Percentiles rank a stretch among this genome's conserved stretches.
Evolutionary conservation across 2,888 invertebrate genomes (phyloP).

Genomic region (Achlya flavicornis): DNA sequence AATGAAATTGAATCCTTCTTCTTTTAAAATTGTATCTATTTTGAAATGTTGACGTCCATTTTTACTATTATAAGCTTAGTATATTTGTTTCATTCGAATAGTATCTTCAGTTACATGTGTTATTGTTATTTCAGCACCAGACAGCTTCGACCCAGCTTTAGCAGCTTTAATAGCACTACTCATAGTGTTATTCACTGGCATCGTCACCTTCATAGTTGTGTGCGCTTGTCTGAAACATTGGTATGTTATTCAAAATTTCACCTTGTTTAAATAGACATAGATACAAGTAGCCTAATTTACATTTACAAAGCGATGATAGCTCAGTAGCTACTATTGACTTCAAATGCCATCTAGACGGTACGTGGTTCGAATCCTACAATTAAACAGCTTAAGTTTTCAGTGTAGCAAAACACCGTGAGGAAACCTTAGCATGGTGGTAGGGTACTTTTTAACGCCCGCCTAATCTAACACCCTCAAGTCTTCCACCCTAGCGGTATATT

Average conservation of each 20-base stretch:
- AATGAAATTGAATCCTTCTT: too few relatives aligned
- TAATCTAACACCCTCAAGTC: neutral
- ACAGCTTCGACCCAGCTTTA: conserved; percentile 93
- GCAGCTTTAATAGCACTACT: conserved; percentile 93
- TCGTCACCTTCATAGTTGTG: conserved; percentile 92
- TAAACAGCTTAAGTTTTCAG: too few relatives aligned
- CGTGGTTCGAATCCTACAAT: too few relatives aligned
- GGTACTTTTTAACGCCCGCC: too few relatives aligned
- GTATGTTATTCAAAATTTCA: conserved; percentile 61
- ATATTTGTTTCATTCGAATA: neutral
- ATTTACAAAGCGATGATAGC: too few relatives aligned
- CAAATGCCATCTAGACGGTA: too few relatives aligned
- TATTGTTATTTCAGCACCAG: conserved; percentile 61
- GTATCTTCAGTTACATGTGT: conserved; percentile 7
- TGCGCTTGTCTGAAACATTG: conserved; percentile 95
- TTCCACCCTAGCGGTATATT: too few relatives aligned
- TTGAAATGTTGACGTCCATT: too few relatives aligned
- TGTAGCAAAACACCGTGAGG: too few relatives aligned
- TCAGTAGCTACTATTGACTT: too few relatives aligned
- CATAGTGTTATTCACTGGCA: conserved; percentile 93
- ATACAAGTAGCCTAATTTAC: too few relatives aligned
- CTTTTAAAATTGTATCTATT: too few relatives aligned
- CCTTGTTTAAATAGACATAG: neutral
- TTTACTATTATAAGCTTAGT: neutral
- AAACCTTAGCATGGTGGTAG: neutral